phyloP scores from a whole-genome alignment of 2,113 vertebrate genomes.

The Mobula hypostoma region DNA sequence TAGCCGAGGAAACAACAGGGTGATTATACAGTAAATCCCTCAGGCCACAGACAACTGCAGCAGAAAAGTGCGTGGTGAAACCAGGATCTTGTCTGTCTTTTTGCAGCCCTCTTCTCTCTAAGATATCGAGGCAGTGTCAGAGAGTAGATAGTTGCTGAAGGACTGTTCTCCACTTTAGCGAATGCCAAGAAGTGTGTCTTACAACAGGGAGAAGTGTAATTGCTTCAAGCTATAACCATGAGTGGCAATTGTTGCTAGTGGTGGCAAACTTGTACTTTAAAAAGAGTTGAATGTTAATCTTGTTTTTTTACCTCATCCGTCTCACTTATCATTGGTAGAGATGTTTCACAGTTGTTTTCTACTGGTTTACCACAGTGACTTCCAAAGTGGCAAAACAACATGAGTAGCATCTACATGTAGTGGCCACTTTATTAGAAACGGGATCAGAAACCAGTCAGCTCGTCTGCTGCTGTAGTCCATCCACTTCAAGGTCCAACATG shows the following conservation, averaged over 20 bases:
- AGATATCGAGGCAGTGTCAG: background rate
- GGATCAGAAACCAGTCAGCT: no score
- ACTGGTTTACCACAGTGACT: no score
- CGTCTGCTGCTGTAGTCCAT: no score
- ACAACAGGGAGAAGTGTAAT: background rate
- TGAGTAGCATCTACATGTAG: no score
- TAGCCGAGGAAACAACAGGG: background rate
- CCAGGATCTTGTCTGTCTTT: background rate
- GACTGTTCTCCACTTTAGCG: background rate
- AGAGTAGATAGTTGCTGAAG: background rate
- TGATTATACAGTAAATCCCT: background rate
- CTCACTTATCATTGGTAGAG: background rate
- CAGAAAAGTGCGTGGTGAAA: background rate
- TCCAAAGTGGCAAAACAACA: background rate
- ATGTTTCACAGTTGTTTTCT: background rate
- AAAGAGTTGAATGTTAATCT: background rate
- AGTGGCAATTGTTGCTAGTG: background rate
- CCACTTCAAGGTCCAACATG: no score
- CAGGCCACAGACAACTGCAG: background rate
- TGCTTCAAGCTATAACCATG: background rate
- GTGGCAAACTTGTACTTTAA: background rate
- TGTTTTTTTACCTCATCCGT: background rate
- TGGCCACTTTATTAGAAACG: no score
- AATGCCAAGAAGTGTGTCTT: no score
- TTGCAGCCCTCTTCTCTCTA: no score